Evolutionary conservation across 2,888 invertebrate species (phyloP).

Genomic region (Lasioglossum villosulum): DNA sequence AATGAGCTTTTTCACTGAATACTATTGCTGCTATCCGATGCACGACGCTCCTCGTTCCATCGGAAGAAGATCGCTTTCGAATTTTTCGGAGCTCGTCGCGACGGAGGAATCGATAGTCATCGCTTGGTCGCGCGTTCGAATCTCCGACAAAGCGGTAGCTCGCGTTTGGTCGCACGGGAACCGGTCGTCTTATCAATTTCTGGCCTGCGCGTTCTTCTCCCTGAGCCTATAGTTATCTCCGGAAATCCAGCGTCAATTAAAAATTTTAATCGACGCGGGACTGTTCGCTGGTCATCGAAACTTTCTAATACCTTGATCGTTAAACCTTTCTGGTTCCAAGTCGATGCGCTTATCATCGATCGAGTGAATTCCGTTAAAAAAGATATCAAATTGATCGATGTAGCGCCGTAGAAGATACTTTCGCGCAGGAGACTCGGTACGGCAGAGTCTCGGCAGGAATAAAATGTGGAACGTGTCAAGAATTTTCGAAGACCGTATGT

Average conservation of each 20-base stretch:
- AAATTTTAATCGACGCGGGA: not conserved
- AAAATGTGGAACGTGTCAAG: not conserved
- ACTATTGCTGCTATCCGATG: not conserved
- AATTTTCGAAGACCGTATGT: not conserved
- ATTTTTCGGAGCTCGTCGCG: conserved; percentile 11
- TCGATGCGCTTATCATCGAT: too few relatives aligned
- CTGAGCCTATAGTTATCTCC: not conserved
- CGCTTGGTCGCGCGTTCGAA: not conserved
- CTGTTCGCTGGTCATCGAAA: too few relatives aligned
- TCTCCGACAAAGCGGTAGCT: not conserved
- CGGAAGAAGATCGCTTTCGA: conserved; percentile 26
- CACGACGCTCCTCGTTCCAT: not conserved
- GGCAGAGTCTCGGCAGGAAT: not conserved
- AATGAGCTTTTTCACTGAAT: conserved; percentile 36
- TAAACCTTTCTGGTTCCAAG: too few relatives aligned
- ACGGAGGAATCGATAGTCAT: not conserved
- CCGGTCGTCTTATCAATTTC: not conserved
- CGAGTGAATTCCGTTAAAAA: too few relatives aligned
- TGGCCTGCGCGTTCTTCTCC: not conserved
- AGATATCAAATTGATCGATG: not conserved
- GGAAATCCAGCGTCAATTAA: not conserved
- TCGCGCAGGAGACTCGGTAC: not conserved
- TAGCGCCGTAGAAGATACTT: not conserved
- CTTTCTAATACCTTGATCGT: too few relatives aligned
- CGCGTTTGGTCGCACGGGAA: not conserved